phyloP scores from a whole-genome alignment of 2,888 invertebrate genomes.

The Entomobrya multifasciata region DNA sequence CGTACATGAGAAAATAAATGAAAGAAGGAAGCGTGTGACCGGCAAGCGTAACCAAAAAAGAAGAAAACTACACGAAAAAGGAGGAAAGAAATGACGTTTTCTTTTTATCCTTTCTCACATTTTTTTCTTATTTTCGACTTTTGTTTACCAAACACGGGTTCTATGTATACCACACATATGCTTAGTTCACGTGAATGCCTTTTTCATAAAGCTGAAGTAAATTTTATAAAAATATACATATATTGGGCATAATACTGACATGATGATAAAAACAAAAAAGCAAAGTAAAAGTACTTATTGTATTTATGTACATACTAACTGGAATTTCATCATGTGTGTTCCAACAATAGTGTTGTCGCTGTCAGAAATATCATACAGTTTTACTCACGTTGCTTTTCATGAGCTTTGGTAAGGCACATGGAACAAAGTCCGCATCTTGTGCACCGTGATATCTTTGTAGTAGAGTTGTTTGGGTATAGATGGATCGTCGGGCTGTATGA shows the following conservation, averaged over 20 bases:
- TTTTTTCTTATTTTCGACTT: neutral
- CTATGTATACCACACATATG: conserved; percentile 11
- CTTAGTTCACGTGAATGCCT: conserved; percentile 40
- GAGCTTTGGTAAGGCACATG: too few species aligned
- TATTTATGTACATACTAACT: too few species aligned
- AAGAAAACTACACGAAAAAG: conserved; percentile 22
- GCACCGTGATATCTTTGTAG: too few species aligned
- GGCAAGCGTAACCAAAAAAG: neutral
- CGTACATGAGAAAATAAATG: neutral
- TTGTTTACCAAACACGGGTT: conserved; percentile 43
- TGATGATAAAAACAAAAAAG: neutral
- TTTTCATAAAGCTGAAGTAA: too few species aligned
- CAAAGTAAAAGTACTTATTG: too few species aligned
- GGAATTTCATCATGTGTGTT: too few species aligned
- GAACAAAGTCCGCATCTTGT: too few species aligned
- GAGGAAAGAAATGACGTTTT: conserved; percentile 39
- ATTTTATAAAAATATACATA: neutral
- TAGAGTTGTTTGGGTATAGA: too few species aligned
- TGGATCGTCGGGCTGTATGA: too few species aligned
- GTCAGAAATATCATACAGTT: too few species aligned
- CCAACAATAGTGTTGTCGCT: too few species aligned
- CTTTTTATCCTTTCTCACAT: conserved; percentile 28
- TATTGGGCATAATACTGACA: conserved; percentile 3
- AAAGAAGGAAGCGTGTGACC: neutral
- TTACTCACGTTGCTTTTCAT: too few species aligned